Evolutionary conservation across 2,113 vertebrate genomes (phyloP).

Genomic region (Aegotheles bennettii): DNA sequence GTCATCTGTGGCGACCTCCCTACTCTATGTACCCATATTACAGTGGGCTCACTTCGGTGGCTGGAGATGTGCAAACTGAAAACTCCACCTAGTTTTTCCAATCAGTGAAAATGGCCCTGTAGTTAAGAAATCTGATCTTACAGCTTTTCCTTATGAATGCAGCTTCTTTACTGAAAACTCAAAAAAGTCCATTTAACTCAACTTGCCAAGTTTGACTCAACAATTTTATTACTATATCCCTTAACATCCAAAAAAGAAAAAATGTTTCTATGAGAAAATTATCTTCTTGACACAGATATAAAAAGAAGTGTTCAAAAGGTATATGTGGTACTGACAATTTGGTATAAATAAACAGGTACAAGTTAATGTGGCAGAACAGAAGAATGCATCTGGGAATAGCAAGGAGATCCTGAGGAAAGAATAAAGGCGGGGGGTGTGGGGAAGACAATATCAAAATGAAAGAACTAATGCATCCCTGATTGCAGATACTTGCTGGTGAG

Average conservation of each 20-base stretch:
- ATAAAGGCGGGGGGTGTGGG: fast-evolving
- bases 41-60: not conserved
- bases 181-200: not conserved
- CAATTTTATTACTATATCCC: not conserved
- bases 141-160: not conserved
- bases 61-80: not conserved
- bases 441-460: not conserved
- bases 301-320: not conserved
- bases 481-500: not conserved
- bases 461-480: not conserved
- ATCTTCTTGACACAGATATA: not conserved
- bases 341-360: not conserved
- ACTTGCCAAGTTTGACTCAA: not conserved
- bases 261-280: not conserved
- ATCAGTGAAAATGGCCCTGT: not conserved
- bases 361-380: not conserved
- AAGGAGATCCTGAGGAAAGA: not conserved
- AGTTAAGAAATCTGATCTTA: not conserved
- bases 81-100: not conserved
- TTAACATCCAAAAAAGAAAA: not conserved
- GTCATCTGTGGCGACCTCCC: not conserved
- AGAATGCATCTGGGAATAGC: not conserved
- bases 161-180: not conserved
- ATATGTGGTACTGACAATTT: not conserved
- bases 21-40: not conserved